Evolutionary conservation across 2,113 vertebrate genomes (phyloP).

Genomic region (Hypanus sabinus): DNA sequence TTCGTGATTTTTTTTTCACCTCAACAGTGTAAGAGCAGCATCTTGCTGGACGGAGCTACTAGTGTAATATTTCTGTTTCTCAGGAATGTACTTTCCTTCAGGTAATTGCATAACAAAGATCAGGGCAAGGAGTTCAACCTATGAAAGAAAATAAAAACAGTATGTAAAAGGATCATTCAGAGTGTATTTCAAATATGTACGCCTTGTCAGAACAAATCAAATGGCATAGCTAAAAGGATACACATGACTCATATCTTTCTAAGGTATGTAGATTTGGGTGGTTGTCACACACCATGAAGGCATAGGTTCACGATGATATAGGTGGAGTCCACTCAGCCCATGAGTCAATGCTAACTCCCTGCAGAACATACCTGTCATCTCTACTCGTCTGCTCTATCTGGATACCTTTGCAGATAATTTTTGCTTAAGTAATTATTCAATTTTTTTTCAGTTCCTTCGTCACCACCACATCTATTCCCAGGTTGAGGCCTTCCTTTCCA

Average conservation of each 20-base stretch:
- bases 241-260: background rate
- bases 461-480: too few relatives aligned
- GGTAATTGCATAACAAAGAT: background rate
- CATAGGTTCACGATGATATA: background rate
- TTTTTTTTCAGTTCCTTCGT: too few relatives aligned
- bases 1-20: background rate
- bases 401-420: too few relatives aligned
- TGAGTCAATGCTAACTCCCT: too few relatives aligned
- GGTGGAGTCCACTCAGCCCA: too few relatives aligned
- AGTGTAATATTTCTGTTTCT: background rate
- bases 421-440: too few relatives aligned
- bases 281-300: background rate
- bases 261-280: background rate
- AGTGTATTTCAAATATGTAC: background rate
- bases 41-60: background rate
- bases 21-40: background rate
- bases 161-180: background rate
- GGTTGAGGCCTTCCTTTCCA: too few relatives aligned
- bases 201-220: background rate
- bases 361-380: too few relatives aligned
- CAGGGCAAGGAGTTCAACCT: background rate
- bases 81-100: background rate
- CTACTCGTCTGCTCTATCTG: too few relatives aligned
- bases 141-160: background rate
- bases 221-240: background rate